phyloP scores from a whole-genome alignment of 2,888 invertebrate species.

The Horisme vitalbata region DNA sequence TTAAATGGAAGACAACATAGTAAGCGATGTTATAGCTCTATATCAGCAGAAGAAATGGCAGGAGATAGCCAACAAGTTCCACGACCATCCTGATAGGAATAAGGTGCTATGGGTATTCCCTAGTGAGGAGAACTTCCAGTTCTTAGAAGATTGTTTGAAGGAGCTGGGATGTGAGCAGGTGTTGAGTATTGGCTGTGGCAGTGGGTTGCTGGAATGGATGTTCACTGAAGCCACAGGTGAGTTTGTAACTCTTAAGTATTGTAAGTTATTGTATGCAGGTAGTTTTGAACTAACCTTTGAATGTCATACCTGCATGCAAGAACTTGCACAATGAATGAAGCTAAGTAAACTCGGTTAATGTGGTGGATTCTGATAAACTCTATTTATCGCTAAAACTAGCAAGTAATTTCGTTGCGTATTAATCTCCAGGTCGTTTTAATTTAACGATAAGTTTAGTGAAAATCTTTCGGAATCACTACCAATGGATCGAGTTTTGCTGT shows the following conservation, averaged over 20 bases:
- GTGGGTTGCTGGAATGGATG: slow-evolving; percentile 92
- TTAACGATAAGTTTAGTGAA: too few species aligned
- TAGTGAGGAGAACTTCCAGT: slow-evolving; percentile 83
- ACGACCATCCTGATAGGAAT: slow-evolving; percentile 75
- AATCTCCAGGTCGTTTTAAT: too few species aligned
- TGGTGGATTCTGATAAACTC: too few species aligned
- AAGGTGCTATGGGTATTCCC: slow-evolving; percentile 90
- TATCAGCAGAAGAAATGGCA: slow-evolving; percentile 74
- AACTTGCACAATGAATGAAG: too few species aligned
- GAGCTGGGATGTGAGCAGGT: slow-evolving; percentile 74
- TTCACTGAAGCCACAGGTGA: slow-evolving; percentile 85
- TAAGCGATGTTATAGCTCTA: slow-evolving; percentile 59
- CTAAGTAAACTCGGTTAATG: too few species aligned
- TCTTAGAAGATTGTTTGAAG: slow-evolving; percentile 74
- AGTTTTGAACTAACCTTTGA: too few species aligned
- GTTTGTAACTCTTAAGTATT: slow-evolving; percentile 22
- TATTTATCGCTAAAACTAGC: too few species aligned
- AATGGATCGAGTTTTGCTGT: too few species aligned
- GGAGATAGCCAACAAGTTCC: slow-evolving; percentile 67
- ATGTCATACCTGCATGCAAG: too few species aligned
- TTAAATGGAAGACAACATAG: slow-evolving; percentile 58
- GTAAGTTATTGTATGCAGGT: too few species aligned
- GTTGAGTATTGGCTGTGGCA: slow-evolving; percentile 90
- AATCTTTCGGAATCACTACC: too few species aligned
- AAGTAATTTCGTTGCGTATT: too few species aligned